phyloP scores from a whole-genome alignment of 2,888 invertebrate species.

The Thecophora atra region DNA sequence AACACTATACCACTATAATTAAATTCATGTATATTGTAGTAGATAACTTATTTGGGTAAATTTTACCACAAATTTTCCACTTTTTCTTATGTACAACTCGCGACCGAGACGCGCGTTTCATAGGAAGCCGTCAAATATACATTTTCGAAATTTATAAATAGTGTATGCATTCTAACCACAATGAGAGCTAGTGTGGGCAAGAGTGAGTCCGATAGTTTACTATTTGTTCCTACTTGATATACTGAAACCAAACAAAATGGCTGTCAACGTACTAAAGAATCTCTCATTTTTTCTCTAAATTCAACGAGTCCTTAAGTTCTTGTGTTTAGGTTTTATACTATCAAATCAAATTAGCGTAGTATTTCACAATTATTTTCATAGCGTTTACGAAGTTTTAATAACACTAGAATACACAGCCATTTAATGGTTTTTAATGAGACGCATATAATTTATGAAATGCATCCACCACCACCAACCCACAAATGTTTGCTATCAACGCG shows the following conservation, averaged over 20 bases:
- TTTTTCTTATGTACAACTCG: constrained; percentile 61
- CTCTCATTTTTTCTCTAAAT: constrained; percentile 19
- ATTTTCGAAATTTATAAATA: constrained; percentile 55
- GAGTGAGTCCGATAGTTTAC: constrained; percentile 48
- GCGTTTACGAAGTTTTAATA: no score
- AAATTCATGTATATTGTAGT: constrained; percentile 51
- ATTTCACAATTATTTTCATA: no score
- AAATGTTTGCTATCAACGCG: no score
- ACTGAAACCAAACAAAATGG: constrained; percentile 59
- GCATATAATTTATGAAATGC: no score
- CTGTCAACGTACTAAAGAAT: constrained; percentile 46
- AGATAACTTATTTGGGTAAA: constrained; percentile 53
- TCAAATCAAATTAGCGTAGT: no score
- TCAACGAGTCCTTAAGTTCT: not conserved
- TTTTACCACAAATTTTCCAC: constrained; percentile 60
- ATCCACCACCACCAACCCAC: no score
- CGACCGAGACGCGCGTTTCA: constrained; percentile 65
- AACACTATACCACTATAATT: constrained; percentile 48
- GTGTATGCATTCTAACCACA: constrained; percentile 26
- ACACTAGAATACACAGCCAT: no score
- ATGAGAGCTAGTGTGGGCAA: constrained; percentile 37
- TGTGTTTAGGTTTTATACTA: not conserved
- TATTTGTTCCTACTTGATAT: constrained; percentile 45
- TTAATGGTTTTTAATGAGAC: no score
- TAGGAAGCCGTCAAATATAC: constrained; percentile 64